Evolutionary conservation across 2,888 invertebrate genomes (phyloP), one percentile per base, ranked within the genome.

Genomic region (Thymelicus lineola): DNA sequence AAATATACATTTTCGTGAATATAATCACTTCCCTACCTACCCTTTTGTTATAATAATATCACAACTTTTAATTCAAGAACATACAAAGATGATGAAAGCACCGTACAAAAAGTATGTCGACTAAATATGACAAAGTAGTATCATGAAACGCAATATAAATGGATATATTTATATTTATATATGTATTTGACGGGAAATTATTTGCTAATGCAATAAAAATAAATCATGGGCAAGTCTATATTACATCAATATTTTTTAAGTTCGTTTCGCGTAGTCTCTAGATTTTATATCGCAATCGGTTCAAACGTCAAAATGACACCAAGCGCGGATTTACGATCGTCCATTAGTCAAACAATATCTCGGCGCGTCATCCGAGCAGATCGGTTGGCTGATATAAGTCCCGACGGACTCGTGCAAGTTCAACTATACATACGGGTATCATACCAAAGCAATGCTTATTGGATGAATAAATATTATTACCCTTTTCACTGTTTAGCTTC

Each of bases 281-380:
- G 62, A 69, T 69, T 57, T 69, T 69, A 63, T 63, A 69, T 71
- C 69, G 73, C 70, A 75, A 72, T 73, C 73, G 72, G 79, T 83
- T 82, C 82, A 78, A 82, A 85, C 80, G 84, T 82, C 84, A 85
- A 86, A 86, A 87, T 82, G 82, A 84, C 80, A 80, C 83, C 72
- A 64, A 74, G 74, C 77, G 74, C 75, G 79, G 80, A 76, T 83
- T 82, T 79, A 79, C 81, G 78, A 77, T 77, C 75, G 73, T 75
- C 85, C 82, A 86, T 88, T 86, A 86, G 86, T 88, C 85, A 86
- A 86, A 87, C 84, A 84, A 84, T 85, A 86, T 87, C 84, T 70
- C 70, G 75, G 78, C 76, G 78, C 79, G 80, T 79, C 81, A 82
- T 81, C 79, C 79, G 80, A 78, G 73, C 77, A 73, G 76, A 82